phyloP scores from a whole-genome alignment of 2,888 invertebrate genomes.

The Limulus polyphemus region DNA sequence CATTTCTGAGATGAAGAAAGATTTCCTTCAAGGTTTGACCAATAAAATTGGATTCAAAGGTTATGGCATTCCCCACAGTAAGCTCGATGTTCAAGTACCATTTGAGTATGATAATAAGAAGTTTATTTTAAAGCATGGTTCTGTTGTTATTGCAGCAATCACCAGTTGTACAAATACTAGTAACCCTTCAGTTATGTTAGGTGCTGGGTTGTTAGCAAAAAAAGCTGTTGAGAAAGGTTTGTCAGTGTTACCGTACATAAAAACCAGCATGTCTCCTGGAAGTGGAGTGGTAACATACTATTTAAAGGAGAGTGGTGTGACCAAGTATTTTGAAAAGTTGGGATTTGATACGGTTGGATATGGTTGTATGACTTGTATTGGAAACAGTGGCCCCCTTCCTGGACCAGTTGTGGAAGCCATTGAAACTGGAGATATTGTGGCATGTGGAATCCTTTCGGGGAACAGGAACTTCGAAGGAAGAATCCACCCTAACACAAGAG shows the following conservation, averaged over 20 bases:
- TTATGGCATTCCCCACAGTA: conserved; percentile 58
- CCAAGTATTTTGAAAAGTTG: conserved; percentile 66
- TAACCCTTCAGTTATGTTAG: conserved; percentile 96
- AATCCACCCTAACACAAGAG: conserved; percentile 90
- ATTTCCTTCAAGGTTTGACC: conserved; percentile 69
- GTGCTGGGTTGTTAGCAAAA: conserved; percentile 79
- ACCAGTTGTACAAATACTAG: conserved; percentile 97
- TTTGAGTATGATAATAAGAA: conserved; percentile 69
- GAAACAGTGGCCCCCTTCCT: conserved; percentile 89
- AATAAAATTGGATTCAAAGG: conserved; percentile 91
- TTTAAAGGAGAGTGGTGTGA: conserved; percentile 76
- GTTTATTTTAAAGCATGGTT: conserved; percentile 71
- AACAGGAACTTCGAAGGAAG: conserved; percentile 97
- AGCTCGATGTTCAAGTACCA: conserved; percentile 50
- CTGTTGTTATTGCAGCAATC: conserved; percentile 92
- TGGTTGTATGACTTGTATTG: conserved; percentile 99
- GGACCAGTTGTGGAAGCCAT: conserved; percentile 83
- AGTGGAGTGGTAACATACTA: conserved; percentile 90
- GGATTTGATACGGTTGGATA: conserved; percentile 96
- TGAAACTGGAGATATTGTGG: conserved; percentile 85
- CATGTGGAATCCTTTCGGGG: conserved; percentile 90
- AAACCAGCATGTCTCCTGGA: conserved; percentile 92
- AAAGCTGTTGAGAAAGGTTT: conserved; percentile 87
- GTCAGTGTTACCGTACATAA: conserved; percentile 78
- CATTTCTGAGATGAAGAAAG: conserved; percentile 74